Evolutionary conservation across 2,888 invertebrate genomes (phyloP), one percentile per base, ranked within the genome.

Genomic region (Callyntrura guangdongensis): DNA sequence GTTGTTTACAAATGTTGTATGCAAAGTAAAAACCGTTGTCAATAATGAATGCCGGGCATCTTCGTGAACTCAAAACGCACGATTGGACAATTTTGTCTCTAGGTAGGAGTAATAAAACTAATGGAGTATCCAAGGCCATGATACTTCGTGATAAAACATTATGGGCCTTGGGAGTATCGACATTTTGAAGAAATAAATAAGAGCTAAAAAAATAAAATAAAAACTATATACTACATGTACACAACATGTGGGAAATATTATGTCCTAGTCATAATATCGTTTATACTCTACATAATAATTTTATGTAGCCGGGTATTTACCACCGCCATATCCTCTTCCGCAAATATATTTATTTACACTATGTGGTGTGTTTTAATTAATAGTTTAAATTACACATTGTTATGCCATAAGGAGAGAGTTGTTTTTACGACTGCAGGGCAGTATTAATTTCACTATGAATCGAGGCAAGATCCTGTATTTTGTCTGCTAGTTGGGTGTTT

Each of bases 371-470:
- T 22, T 11, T 45, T 77, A 22, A 69, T 6, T 69, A 69, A 36
- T 69, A 27, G 1, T 20, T n/a, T 77, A 53, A 74, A 53, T 22
- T 53, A 77, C 22, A 74, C 25, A 53, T 77, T 53, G 14, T 77
- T 77, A 77, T 53, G 36, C 77, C 49, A 64, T 79, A 81, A 81
- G 56, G 27, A 47, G 27, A 84, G 83, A 89, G 64, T 72, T 67
- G 72, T 81, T 90, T 92, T 97, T 96, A 97, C 96, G 97, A 97
- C 95, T 97, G 97, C 95, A 97, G 94, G 89, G 97, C 97, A 25
- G 97, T 97, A 94, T 96, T 96, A 94, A 97, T 96, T 96, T 98
- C 98, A 95, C 97, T 97, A 95, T 98, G 97, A 95, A 98, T 97
- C 93, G 97, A 97, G 93, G 96, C 97, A 95, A 98, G 95, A 95